Evolutionary conservation across 2,888 invertebrate species (phyloP).

Genomic region (Formica aserva): DNA sequence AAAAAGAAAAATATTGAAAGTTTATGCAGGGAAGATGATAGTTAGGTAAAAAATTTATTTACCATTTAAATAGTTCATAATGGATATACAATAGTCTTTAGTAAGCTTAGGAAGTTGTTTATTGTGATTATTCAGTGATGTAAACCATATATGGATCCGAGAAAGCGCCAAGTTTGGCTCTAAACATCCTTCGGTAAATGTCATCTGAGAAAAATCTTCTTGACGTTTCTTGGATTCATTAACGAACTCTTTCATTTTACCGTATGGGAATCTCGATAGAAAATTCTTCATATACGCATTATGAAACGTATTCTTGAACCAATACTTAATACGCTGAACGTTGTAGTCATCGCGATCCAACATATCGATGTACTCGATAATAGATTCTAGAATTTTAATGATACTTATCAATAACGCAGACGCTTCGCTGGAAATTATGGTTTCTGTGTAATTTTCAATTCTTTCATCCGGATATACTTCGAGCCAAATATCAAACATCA

Average conservation of each 20-base stretch:
- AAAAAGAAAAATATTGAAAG: not conserved
- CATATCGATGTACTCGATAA: slow-evolving; percentile 87
- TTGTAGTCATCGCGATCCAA: slow-evolving; percentile 70
- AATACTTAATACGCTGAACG: slow-evolving; percentile 75
- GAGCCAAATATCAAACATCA: slow-evolving; percentile 94
- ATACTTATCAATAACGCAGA: slow-evolving; percentile 89
- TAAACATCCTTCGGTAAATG: slow-evolving; percentile 86
- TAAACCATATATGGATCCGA: slow-evolving; percentile 83
- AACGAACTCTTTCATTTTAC: slow-evolving; percentile 82
- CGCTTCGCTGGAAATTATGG: slow-evolving; percentile 88
- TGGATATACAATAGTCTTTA: slow-evolving; percentile 82
- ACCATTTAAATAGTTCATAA: slow-evolving; percentile 87
- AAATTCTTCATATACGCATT: slow-evolving; percentile 87
- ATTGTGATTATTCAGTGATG: slow-evolving; percentile 86
- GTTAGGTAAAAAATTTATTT: slow-evolving; percentile 49
- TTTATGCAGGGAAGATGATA: slow-evolving; percentile 39
- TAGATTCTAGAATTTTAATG: slow-evolving; percentile 88
- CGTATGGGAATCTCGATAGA: slow-evolving; percentile 88
- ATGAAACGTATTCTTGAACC: slow-evolving; percentile 87
- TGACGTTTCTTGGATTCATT: slow-evolving; percentile 82
- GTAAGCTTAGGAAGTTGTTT: slow-evolving; percentile 84
- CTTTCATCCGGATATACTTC: slow-evolving; percentile 89
- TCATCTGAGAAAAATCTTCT: slow-evolving; percentile 85
- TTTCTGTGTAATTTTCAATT: slow-evolving; percentile 85
- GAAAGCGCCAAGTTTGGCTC: slow-evolving; percentile 87